Evolutionary conservation across 2,888 invertebrate species (phyloP).

Genomic region (Cabera pusaria): DNA sequence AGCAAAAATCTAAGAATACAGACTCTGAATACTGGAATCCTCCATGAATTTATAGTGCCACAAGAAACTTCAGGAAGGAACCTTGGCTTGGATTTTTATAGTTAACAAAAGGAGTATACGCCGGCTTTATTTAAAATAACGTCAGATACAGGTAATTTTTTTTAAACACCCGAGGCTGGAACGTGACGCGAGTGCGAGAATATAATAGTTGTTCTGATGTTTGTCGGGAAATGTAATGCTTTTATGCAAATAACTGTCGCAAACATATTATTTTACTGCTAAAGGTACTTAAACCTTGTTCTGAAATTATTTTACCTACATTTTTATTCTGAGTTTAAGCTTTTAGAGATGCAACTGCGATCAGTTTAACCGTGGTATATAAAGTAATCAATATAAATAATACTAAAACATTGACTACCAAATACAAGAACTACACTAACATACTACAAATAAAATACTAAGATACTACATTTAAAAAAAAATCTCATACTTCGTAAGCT

Average conservation of each 20-base stretch:
- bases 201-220: constrained; percentile 12
- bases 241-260: constrained; percentile 19
- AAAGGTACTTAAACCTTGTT: too few species aligned
- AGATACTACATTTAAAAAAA: too few species aligned
- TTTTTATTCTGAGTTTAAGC: too few species aligned
- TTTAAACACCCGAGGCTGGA: constrained; percentile 14
- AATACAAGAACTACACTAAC: too few species aligned
- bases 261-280: neutral
- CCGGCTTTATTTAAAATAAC: constrained; percentile 33
- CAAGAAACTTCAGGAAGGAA: constrained; percentile 52
- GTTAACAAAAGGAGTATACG: constrained; percentile 43
- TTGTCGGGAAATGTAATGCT: constrained; percentile 12
- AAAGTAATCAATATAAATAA: too few species aligned
- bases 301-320: too few species aligned
- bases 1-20: constrained; percentile 41
- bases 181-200: constrained; percentile 18
- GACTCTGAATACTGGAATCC: constrained; percentile 39
- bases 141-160: constrained; percentile 37
- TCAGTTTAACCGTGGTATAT: too few species aligned
- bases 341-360: too few species aligned
- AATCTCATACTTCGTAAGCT: too few species aligned
- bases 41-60: constrained; percentile 54
- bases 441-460: too few species aligned
- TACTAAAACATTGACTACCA: too few species aligned
- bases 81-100: constrained; percentile 41